Conservation (phyloP, 2,888 invertebrate species). For the Noctua janthe region DNA sequence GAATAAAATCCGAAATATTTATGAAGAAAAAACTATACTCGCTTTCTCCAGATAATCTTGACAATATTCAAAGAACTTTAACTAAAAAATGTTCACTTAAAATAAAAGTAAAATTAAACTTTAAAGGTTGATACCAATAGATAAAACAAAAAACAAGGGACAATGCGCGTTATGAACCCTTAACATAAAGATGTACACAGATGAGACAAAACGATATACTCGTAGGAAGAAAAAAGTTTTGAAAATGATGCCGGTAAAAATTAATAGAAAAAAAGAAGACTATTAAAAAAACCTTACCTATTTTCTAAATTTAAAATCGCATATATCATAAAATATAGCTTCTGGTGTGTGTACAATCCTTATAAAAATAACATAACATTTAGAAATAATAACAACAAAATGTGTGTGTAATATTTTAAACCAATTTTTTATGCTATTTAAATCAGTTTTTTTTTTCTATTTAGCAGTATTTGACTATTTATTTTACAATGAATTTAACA, state of each 20-base stretch:
- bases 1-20: neutral
- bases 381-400: conserved; percentile 64
- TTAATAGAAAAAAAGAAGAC: neutral
- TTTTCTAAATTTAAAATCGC: conserved; percentile 18
- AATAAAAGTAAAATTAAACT: conserved; percentile 28
- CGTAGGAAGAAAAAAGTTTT: conserved; percentile 1
- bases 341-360: conserved; percentile 64
- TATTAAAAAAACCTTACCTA: conserved; percentile 5
- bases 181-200: conserved; percentile 75
- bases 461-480: conserved; percentile 10
- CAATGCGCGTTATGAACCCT: conserved; percentile 79
- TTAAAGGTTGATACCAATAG: conserved; percentile 20
- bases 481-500: conserved; percentile 2
- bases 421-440: conserved; percentile 6
- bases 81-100: conserved; percentile 23
- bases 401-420: conserved; percentile 38
- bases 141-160: conserved; percentile 67
- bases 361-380: conserved; percentile 65
- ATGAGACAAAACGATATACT: neutral
- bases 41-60: neutral
- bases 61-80: neutral
- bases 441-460: conserved; percentile 4
- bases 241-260: neutral
- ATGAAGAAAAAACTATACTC: neutral
- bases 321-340: conserved; percentile 43